Evolutionary conservation across 2,797 vertebrate genomes (phyloP), one percentile per base, ranked within the genome.

Genomic region (Pseudomugil tenellus): DNA sequence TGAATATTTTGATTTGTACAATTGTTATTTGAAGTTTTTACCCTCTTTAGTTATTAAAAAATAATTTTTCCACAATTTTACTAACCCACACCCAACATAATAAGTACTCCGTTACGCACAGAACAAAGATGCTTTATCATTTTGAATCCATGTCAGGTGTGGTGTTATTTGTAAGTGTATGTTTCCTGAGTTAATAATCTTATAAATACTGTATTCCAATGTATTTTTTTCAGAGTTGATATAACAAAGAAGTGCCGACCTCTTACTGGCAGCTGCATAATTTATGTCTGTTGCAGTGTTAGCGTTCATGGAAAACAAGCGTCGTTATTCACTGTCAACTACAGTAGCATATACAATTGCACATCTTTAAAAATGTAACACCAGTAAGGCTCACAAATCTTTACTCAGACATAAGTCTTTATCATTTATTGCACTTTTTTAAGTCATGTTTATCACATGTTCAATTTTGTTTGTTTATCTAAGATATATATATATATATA

Each of bases 231-330:
- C 29, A 31, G 17, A 59, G 55, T 63, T 58, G 34, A 54, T 29
- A 55, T 43, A 70, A 76, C 49, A 70, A 59, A 60, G 35, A 51
- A 58, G 28, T 70, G 51, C 70, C 31, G 56, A 70, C 41, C 29
- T 78, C 58, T 72, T 52, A 28, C 55, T 19, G 74, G 85, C 86
- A 89, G 84, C 89, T 87, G 79, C 71, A 70, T 71, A n/a, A 72
- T 58, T 68, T 75, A 32, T 60, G 23, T 70, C 23, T 9, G 8
- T 67, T 56, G 12, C 21, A 71, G 46, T 61, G 41, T 73, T 56
- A 16, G 55, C 74, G 29, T 81, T 32, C 32, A 1, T 70, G 43
- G 64, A 21, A 28, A 63, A 32, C 6, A 67, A 41, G 23, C 39
- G 23, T 39, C 71, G 43, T 17, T 58, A 26, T 58, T 23, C 10